Base-by-base conservation (phyloP, 2,113 vertebrate species). In the Lophius piscatorius region DNA sequence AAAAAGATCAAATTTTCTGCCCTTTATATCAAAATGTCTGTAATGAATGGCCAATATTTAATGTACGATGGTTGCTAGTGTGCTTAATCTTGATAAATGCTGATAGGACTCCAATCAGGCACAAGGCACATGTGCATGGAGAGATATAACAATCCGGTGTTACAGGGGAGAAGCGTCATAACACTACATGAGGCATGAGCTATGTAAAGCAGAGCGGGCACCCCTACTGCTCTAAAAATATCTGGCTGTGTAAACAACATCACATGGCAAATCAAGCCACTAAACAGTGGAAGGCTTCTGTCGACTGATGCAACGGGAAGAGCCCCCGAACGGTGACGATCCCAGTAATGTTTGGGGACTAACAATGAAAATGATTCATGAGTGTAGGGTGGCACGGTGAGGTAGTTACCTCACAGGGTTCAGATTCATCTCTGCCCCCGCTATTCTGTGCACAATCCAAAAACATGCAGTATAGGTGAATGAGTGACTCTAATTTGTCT, bases 191-290 rank as follows among this genome's bases (percentile, higher is more conserved):
- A 60, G 23, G 39, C 35, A 50, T 69, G 50, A 67, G 63, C 36
- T 39, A 45, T 52, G 39, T 23, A 47, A 47, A 33, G 55, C 56
- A 47, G 51, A 74, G 49, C 6, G n/a, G 48, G 22, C 40, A 67
- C 38, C 58, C 41, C 57, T 60, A 16, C n/a, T 44, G 63, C 66
- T 75, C 71, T 75, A 81, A 80, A 88, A 80, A 82, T 88, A 86
- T 33, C 47, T 41, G 20, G 50, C 44, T 36, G 21, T 60, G 46
- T 68, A 81, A 76, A 80, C 31, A 71, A 44, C 68, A 61, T 62
- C 57, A 76, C 70, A 66, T 28, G 38, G 64, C 31, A 44, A 79
- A 69, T 42, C 50, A 50, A 76, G 48, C 57, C 28, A 9, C 35
- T 33, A 39, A 65, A 65, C 39, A 67, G 1, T 21, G 18, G 42